Evolutionary conservation across 2,888 invertebrate genomes (phyloP), one percentile per base, ranked within the genome.

Genomic region (Himalopsyche kuldschensis): DNA sequence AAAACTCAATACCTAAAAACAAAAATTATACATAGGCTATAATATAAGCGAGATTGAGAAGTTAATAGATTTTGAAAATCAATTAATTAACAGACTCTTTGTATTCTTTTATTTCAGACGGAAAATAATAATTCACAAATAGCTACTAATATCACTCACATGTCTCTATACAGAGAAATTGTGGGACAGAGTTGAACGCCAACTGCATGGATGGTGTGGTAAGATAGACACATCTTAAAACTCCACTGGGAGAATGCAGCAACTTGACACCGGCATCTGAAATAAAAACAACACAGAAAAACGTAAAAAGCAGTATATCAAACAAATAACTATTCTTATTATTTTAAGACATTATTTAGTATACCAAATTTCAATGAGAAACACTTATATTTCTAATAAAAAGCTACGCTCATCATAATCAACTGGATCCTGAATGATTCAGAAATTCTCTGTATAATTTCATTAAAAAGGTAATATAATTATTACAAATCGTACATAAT

Each of bases 151-250:
- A 80, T 11, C 3, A 76, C 83, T 86, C 30, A 91, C 92, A 91
- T 1, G 92, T 91, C 82, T 92, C 91, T 4, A 92, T 90, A 86
- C 92, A 92, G 0, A 92, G 87, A 87, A 92, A 92, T 87, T 92
- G 92, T 0, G 92, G 92, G 0, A 92, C 91, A 0, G 92, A 90
- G 41, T 92, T 91, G 88, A 92, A 92, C 0, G 92, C 92, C 0
- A 90, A 87, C 87, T 92, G 92, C 92, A 92, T 92, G 81, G 90
- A 90, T 0, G 92, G 92, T 0, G 92, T 92, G 0, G 92, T 92
- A 10, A 92, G 87, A 79, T 92, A 92, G 0, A 92, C 90, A 32
- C 92, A 92, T 79, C 91, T 91, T 27, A 91, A 90, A 87, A 91
- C 91, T 0, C 92, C 92, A 0, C 90, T 89, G 0, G 88, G 88